phyloP scores from a whole-genome alignment of 2,888 invertebrate species.

The Brenthis ino region DNA sequence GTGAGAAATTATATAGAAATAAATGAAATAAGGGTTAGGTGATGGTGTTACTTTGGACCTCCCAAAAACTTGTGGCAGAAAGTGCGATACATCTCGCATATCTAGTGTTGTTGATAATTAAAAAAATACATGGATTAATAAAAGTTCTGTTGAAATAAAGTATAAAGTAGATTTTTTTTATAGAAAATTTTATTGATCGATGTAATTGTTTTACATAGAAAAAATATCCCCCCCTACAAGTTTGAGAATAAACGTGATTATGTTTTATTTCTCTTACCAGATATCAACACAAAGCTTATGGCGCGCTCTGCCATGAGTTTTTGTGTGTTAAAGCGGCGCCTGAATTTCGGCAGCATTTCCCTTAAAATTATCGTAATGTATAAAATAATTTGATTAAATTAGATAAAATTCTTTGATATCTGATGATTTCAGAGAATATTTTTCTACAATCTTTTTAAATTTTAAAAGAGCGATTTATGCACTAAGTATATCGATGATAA shows the following conservation, averaged over 20 bases:
- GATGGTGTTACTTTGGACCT: conserved; percentile 4
- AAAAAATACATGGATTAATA: conserved; percentile 3
- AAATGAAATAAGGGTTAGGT: conserved; percentile 1
- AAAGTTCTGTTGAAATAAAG: conserved; percentile 11
- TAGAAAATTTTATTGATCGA: conserved; percentile 21
- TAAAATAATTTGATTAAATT: conserved; percentile 59
- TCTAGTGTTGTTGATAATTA: conserved; percentile 12
- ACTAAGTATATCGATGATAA: conserved; percentile 72
- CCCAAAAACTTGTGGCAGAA: conserved; percentile 36
- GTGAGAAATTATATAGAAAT: neutral
- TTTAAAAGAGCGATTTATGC: conserved; percentile 72
- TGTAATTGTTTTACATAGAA: conserved; percentile 18
- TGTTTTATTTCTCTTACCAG: neutral
- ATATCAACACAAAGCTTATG: neutral
- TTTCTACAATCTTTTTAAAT: conserved; percentile 80
- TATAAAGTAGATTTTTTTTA: conserved; percentile 14
- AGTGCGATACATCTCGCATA: conserved; percentile 7
- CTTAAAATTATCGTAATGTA: conserved; percentile 42
- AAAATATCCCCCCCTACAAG: neutral
- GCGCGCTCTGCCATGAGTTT: conserved; percentile 35
- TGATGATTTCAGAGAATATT: conserved; percentile 78
- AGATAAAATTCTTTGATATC: conserved; percentile 67
- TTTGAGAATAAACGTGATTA: neutral
- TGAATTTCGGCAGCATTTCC: conserved; percentile 25
- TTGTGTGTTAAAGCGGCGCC: conserved; percentile 24